A percentile compares a stretch with the other conserved stretches of the same genome.
Evolutionary conservation across 92 coral and sea anemone genomes (phyloP).

Genomic region (Phymanthus crucifer): DNA sequence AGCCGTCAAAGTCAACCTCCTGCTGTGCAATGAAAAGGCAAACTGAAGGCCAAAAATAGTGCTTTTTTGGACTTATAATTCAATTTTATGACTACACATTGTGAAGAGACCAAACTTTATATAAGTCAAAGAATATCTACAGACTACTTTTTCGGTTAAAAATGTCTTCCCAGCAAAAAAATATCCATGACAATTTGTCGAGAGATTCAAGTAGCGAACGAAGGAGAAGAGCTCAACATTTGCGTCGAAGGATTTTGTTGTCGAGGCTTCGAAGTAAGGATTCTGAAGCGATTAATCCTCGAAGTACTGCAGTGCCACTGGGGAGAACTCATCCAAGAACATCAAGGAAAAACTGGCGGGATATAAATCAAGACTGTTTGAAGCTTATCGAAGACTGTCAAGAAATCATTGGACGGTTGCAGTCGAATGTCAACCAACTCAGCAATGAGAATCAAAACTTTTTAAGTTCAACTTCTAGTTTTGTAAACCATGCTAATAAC

Average conservation of each 20-base stretch:
- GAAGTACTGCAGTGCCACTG: background rate
- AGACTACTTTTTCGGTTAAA: background rate
- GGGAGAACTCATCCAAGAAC: background rate
- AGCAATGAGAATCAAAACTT: background rate
- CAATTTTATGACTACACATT: background rate
- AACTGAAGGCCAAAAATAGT: background rate
- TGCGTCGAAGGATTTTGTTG: background rate
- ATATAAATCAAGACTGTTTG: background rate
- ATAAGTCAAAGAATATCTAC: background rate
- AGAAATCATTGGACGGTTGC: background rate
- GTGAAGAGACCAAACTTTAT: background rate
- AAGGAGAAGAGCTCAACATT: background rate
- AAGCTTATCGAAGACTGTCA: background rate
- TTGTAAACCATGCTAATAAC: no score
- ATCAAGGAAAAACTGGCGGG: background rate
- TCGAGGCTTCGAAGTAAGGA: no score
- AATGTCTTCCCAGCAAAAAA: background rate
- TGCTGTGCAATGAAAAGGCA: background rate
- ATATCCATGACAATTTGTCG: background rate
- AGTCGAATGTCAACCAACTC: background rate
- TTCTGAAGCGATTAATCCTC: background rate
- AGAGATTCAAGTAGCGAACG: background rate
- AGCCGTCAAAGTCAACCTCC: background rate
- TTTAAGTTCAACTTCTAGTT: background rate
- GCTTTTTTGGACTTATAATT: background rate